A percentile compares a stretch with the other conserved stretches of the same genome.
Evolutionary conservation across 2,888 invertebrate species (phyloP).

Genomic region (Chirona hameri): DNA sequence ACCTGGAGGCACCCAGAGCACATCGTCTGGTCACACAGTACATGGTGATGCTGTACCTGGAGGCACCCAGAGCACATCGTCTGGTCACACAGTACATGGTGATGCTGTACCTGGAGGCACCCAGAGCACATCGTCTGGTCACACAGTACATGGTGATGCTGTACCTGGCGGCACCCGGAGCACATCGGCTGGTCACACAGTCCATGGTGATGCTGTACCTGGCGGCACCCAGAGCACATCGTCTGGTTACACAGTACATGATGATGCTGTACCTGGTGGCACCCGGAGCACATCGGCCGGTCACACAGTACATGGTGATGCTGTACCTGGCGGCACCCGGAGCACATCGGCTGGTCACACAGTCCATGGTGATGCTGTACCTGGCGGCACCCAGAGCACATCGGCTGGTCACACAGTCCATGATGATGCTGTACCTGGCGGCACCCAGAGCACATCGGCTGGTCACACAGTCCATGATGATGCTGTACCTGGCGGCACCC

Average conservation of each 20-base stretch:
- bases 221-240: conserved; percentile 36
- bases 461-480: no score
- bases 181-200: no score
- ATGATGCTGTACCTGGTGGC: conserved; percentile 60
- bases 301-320: no score
- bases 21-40: no score
- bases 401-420: no score
- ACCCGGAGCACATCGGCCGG: background rate
- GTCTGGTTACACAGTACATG: no score
- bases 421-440: conserved; percentile 62
- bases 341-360: background rate
- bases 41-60: conserved; percentile 63
- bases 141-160: no score
- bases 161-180: conserved; percentile 54
- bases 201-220: conserved; percentile 66
- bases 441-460: background rate
- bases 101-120: conserved; percentile 58
- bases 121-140: background rate
- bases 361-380: conserved; percentile 62
- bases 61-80: conserved; percentile 33
- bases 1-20: conserved; percentile 51
- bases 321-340: conserved; percentile 57
- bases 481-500: conserved; percentile 57
- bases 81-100: no score
- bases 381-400: conserved; percentile 48